These are phyloP conservation scores for Eupsilia transversa DNA, from an alignment of 2,888 invertebrate genomes.

Conservation along the genomic window DNA sequence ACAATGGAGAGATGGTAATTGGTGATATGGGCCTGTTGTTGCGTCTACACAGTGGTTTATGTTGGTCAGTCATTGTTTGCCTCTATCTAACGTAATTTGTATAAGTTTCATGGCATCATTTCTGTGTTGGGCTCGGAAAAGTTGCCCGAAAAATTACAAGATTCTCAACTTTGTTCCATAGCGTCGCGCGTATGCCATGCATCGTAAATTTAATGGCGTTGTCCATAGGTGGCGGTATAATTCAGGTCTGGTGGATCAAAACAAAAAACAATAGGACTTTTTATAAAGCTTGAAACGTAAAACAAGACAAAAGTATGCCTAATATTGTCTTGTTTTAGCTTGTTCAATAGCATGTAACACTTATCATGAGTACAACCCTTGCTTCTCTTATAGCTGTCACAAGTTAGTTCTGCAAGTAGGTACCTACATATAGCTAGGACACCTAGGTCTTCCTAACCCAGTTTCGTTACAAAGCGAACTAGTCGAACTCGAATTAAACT, in stretches of 20 bases:
- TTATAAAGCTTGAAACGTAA: neutral
- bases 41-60: conserved; percentile 14
- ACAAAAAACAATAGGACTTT: neutral
- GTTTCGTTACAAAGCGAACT: conserved; percentile 48
- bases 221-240: neutral
- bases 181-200: neutral
- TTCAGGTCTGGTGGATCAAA: neutral
- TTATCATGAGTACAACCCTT: neutral
- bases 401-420: neutral
- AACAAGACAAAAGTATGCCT: neutral
- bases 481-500: conserved; percentile 44
- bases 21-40: conserved; percentile 33
- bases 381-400: neutral
- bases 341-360: neutral
- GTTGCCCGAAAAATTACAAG: neutral
- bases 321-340: neutral
- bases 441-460: neutral
- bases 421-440: neutral
- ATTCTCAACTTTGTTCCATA: neutral
- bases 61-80: conserved; percentile 37
- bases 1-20: conserved; percentile 63
- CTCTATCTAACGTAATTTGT: neutral
- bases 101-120: neutral
- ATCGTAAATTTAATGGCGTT: neutral
- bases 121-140: neutral